These are phyloP conservation scores for Tortrix viridana DNA, from an alignment of 2,888 invertebrate genomes.

Conservation along the genomic window DNA sequence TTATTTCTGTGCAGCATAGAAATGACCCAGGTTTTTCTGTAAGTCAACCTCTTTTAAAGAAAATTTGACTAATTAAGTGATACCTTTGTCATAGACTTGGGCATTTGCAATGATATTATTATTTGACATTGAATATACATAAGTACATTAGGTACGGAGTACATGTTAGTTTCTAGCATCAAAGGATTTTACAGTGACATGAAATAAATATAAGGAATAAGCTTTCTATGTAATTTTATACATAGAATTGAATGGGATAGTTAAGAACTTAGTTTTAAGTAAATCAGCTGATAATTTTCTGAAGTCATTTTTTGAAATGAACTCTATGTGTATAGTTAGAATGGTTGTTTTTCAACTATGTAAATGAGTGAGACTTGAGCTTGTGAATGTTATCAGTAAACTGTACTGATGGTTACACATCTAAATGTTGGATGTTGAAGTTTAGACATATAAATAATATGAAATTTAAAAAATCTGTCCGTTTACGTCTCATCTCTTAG, in stretches of 20 bases:
- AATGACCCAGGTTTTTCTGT: background rate
- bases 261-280: slow-evolving; percentile 28
- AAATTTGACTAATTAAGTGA: background rate
- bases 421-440: too few species aligned
- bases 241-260: slow-evolving; percentile 26
- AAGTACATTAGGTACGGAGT: slow-evolving; percentile 8
- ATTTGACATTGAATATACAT: slow-evolving; percentile 18
- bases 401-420: slow-evolving; percentile 8
- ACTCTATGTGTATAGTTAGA: slow-evolving; percentile 5
- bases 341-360: slow-evolving; percentile 27
- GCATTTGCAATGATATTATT: slow-evolving; percentile 26
- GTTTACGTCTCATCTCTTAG: too few species aligned
- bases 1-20: background rate
- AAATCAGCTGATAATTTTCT: slow-evolving; percentile 11
- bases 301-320: slow-evolving; percentile 23
- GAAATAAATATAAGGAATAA: slow-evolving; percentile 25
- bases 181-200: slow-evolving; percentile 19
- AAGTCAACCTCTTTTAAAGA: background rate
- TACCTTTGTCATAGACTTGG: slow-evolving; percentile 1
- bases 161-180: background rate
- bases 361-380: slow-evolving; percentile 22
- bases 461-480: too few species aligned
- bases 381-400: slow-evolving; percentile 8
- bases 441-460: too few species aligned
- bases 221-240: slow-evolving; percentile 36